These are phyloP conservation scores for Charaxes varanes DNA, from an alignment of 1,140 invertebrate genomes.

Conservation along the genomic window DNA sequence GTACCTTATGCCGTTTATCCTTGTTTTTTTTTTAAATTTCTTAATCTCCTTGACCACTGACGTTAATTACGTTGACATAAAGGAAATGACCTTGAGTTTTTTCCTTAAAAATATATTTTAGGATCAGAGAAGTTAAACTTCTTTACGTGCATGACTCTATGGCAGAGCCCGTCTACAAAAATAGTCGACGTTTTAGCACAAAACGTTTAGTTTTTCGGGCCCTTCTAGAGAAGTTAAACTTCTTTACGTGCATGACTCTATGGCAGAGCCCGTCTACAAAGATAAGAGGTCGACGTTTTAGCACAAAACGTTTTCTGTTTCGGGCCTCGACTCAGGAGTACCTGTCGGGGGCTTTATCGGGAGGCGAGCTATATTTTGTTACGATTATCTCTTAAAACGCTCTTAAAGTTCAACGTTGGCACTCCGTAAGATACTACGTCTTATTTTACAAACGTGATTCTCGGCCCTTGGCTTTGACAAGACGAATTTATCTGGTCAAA, in stretches of 20 bases:
- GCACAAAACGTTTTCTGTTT: constrained; percentile 68
- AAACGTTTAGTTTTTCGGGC: constrained; percentile 63
- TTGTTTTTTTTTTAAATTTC: too few relatives aligned
- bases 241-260: constrained; percentile 10
- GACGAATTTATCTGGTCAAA: constrained; percentile 1
- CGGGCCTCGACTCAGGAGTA: constrained; percentile 51
- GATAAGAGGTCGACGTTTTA: constrained; percentile 70
- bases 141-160: constrained; percentile 7
- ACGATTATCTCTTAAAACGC: constrained; percentile 54
- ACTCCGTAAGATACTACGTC: constrained; percentile 44
- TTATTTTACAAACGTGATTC: constrained; percentile 58
- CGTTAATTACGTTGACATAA: too few relatives aligned
- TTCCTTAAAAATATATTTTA: too few relatives aligned
- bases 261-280: constrained; percentile 42
- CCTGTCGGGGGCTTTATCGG: constrained; percentile 55
- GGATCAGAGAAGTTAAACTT: background rate
- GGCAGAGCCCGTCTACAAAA: constrained; percentile 44
- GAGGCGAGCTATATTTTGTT: constrained; percentile 48
- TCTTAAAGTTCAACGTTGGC: constrained; percentile 42
- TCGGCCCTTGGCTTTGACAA: constrained; percentile 37
- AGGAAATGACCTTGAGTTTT: background rate
- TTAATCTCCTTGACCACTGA: too few relatives aligned
- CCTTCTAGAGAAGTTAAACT: constrained; percentile 7
- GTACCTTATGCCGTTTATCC: constrained; percentile 63
- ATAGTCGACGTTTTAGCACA: constrained; percentile 71